Conservation (phyloP, 2,797 vertebrate species). For the Scyliorhinus canicula region DNA sequence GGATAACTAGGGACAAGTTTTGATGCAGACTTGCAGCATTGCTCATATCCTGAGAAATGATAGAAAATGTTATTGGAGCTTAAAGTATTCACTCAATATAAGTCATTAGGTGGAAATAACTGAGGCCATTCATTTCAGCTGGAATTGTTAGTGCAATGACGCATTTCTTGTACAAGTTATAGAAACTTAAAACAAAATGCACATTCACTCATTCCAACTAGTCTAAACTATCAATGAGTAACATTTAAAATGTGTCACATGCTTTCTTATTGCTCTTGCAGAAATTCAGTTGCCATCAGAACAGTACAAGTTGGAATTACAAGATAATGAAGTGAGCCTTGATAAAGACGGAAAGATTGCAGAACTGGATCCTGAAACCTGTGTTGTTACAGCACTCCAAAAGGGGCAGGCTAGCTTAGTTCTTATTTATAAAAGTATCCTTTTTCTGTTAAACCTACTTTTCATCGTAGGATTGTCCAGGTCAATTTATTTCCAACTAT, state of each 20-base stretch:
- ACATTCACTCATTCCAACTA: neutral
- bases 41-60: neutral
- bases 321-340: conserved; percentile 39
- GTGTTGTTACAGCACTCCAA: conserved; percentile 48
- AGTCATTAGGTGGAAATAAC: neutral
- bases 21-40: neutral
- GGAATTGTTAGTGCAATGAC: neutral
- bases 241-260: conserved; percentile 35
- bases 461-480: neutral
- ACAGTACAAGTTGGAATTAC: conserved; percentile 50
- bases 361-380: conserved; percentile 46
- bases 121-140: neutral
- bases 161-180: neutral
- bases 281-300: conserved; percentile 51
- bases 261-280: conserved; percentile 40
- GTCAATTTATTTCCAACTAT: neutral
- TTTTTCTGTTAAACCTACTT: conserved; percentile 39
- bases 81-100: neutral
- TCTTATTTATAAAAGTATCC: conserved; percentile 52
- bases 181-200: neutral
- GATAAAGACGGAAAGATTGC: conserved; percentile 44
- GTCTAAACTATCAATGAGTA: too few species aligned
- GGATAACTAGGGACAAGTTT: neutral
- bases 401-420: conserved; percentile 50
- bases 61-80: neutral